These are phyloP conservation scores for Tachyglossus aculeatus DNA, from an alignment of 2,797 vertebrate species.

Conservation along the genomic window DNA sequence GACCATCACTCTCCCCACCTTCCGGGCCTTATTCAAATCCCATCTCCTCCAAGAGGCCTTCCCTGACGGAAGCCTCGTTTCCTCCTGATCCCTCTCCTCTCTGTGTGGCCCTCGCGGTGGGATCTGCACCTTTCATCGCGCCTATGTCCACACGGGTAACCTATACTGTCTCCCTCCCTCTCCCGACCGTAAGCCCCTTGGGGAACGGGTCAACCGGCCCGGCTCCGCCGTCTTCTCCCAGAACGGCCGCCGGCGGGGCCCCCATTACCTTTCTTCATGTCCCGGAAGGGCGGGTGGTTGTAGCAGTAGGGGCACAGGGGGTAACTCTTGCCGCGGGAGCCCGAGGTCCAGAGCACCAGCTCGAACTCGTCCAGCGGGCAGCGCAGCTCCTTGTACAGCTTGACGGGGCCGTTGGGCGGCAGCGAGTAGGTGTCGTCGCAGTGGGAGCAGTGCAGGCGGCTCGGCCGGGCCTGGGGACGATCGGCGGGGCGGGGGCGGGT, in stretches of 20 bases:
- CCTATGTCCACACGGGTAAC: no score
- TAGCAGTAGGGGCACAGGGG: conserved; percentile 96
- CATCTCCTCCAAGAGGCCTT: neutral
- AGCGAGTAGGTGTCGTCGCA: conserved; percentile 97
- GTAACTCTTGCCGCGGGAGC: conserved; percentile 93
- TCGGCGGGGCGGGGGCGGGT: neutral
- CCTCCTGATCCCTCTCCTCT: no score
- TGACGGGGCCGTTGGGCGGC: conserved; percentile 95
- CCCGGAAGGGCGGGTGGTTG: conserved; percentile 94
- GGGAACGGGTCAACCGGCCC: no score
- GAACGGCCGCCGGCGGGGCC: fast-evolving
- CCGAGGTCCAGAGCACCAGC: conserved; percentile 95
- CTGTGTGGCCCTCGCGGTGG: no score
- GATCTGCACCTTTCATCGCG: no score
- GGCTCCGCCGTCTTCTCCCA: no score
- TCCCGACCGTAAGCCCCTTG: neutral
- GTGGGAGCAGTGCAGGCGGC: conserved; percentile 96
- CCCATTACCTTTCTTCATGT: conserved; percentile 95
- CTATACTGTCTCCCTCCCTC: no score
- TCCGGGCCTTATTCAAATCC: no score
- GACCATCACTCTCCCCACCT: no score
- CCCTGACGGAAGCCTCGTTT: no score
- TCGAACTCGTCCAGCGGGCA: conserved; percentile 97
- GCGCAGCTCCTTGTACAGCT: conserved; percentile 95
- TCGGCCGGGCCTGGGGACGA: conserved; percentile 88